phyloP scores from a whole-genome alignment of 1,140 invertebrate genomes.

The Tigriopus japonicus region DNA sequence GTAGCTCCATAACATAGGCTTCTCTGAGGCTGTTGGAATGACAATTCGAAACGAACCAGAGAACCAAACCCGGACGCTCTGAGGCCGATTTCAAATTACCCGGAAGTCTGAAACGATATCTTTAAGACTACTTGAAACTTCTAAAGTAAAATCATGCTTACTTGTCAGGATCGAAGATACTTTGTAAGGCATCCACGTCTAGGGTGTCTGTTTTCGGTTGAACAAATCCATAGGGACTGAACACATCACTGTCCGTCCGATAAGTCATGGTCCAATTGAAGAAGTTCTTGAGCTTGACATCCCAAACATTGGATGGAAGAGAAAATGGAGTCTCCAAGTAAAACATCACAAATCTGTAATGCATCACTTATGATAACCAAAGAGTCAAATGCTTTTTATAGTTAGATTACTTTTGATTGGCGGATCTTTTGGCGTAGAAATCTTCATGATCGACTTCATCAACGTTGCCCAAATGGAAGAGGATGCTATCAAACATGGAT shows the following conservation, averaged over 20 bases:
- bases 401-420: background rate
- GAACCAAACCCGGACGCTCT: no score
- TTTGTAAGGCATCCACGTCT: background rate
- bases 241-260: conserved; percentile 32
- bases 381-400: no score
- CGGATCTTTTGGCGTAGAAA: background rate
- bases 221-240: conserved; percentile 27
- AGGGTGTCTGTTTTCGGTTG: background rate
- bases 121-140: background rate
- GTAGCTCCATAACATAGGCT: conserved; percentile 25
- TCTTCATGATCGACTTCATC: conserved; percentile 7
- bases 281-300: conserved; percentile 16
- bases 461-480: no score
- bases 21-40: conserved; percentile 21
- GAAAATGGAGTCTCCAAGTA: background rate
- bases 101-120: background rate
- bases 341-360: background rate
- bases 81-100: no score
- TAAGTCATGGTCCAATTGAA: conserved; percentile 44
- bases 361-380: background rate
- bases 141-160: background rate
- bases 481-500: no score
- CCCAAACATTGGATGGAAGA: background rate
- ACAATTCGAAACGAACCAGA: conserved; percentile 28
- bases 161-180: background rate